Percentiles rank a stretch among this genome's conserved stretches.
Conservation (phyloP, 2,797 vertebrate genomes). For the Rachycentron canadum region DNA sequence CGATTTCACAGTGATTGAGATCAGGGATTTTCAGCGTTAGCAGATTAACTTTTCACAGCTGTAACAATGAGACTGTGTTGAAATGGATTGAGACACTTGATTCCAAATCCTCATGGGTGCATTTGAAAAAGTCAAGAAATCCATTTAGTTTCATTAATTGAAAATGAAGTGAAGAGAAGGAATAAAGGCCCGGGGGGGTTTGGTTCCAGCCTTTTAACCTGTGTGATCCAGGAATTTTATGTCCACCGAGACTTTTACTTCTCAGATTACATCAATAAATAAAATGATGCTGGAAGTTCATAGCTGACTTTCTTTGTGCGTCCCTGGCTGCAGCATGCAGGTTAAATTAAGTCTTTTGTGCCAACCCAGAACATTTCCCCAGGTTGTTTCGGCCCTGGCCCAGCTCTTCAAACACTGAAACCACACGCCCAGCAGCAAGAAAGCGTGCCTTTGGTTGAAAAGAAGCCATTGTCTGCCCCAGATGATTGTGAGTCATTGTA, state of each 20-base stretch:
- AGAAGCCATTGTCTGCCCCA: constrained; percentile 51
- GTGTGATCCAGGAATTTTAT: background rate
- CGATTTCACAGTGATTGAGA: constrained; percentile 35
- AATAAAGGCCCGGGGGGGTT: background rate
- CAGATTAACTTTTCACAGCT: constrained; percentile 22
- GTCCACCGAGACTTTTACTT: background rate
- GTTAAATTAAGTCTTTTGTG: constrained; percentile 67
- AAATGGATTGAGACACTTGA: constrained; percentile 18
- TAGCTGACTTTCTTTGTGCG: constrained; percentile 8
- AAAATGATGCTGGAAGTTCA: constrained; percentile 6
- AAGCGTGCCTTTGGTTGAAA: constrained; percentile 47
- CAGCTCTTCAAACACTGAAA: constrained; percentile 51
- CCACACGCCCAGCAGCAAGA: constrained; percentile 55
- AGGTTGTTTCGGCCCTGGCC: constrained; percentile 60
- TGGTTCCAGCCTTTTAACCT: no score
- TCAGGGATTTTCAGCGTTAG: constrained; percentile 15
- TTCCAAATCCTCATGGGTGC: background rate
- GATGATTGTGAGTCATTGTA: constrained; percentile 71
- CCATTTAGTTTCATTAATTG: background rate
- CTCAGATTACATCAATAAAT: background rate
- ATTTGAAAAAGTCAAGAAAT: constrained; percentile 8
- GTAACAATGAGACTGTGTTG: constrained; percentile 19
- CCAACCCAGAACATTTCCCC: constrained; percentile 42
- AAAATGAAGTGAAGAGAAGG: background rate
- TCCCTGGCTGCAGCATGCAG: constrained; percentile 37